Evolutionary conservation across 2,888 invertebrate genomes (phyloP), one percentile per base, ranked within the genome.

Genomic region (Agonopterix heracliana): DNA sequence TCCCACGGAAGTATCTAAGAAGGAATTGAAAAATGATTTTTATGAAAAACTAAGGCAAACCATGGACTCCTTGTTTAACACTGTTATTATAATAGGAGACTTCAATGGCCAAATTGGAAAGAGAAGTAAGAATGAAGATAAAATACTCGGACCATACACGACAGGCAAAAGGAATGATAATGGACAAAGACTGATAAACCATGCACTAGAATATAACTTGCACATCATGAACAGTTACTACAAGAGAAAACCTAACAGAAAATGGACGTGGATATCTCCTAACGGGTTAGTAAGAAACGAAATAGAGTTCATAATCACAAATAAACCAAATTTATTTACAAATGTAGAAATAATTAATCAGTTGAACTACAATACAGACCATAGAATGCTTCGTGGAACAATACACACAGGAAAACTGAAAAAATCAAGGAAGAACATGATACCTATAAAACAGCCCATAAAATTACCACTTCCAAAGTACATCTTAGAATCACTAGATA

Each of bases 191-290:
- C 41, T 59, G 9, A 53, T 57, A 49, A 47, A 54, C 34, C 56
- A 41, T 9, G 53, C 52, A 0, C n/a, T 50, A 34, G 48, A 54
- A 52, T 46, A 54, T 35, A 47, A 55, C 53, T 44, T 59, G 49
- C 38, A 50, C 38, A 45, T 63, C 26, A 50, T 58, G 45, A 60
- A 58, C 44, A 54, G 13, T 43, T 52, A 40, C n/a, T 57, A 49
- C 26, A 53, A 53, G 34, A 55, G 48, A 49, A 54, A 54, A 59
- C 57, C n/a, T n/a, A n/a, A n/a, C n/a, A n/a, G n/a, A n/a, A n/a
- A n/a, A n/a, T n/a, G n/a, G n/a, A n/a, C n/a, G n/a, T 57, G 57
- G 56, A 38, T 36, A 34, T 59, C 56, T 9, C 57, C 59, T 3
- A 52, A 61, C 26, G 57, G 59, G 0, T 9, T 13, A 42, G 42